Conservation (phyloP, 2,888 invertebrate species). For the Ormyrus nitidulus region DNA sequence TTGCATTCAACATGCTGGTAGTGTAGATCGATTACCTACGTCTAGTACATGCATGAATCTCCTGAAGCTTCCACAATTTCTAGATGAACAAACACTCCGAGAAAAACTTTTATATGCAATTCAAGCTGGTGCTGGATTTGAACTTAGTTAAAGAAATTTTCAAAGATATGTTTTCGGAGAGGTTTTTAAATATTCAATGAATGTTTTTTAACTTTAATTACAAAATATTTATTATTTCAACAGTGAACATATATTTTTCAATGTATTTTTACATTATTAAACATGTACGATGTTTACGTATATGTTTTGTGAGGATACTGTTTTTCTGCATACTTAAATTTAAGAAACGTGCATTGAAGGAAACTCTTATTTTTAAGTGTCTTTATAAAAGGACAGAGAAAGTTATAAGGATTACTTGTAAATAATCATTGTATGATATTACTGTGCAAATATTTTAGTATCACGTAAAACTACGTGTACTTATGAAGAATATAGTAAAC, state of each 20-base stretch:
- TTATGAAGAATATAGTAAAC: conserved; percentile 36
- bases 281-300: not conserved
- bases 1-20: conserved; percentile 95
- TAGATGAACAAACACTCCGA: conserved; percentile 84
- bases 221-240: conserved; percentile 4
- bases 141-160: conserved; percentile 84
- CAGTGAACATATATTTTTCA: conserved; percentile 18
- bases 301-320: not conserved
- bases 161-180: not conserved
- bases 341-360: conserved; percentile 36
- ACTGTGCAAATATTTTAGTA: conserved; percentile 55
- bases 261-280: conserved; percentile 1
- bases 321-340: not conserved
- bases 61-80: conserved; percentile 94
- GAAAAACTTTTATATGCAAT: conserved; percentile 94
- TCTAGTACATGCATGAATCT: conserved; percentile 99
- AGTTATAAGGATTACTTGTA: conserved; percentile 46
- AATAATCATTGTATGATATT: conserved; percentile 58
- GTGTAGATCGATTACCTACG: conserved; percentile 93
- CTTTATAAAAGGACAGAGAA: conserved; percentile 1
- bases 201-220: conserved; percentile 37
- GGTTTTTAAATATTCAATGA: conserved; percentile 37
- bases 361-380: conserved; percentile 24
- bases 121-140: conserved; percentile 96
- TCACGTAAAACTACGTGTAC: conserved; percentile 29